Evolutionary conservation across 2,888 invertebrate genomes (phyloP).

Genomic region (Cryptophagus acutangulus): DNA sequence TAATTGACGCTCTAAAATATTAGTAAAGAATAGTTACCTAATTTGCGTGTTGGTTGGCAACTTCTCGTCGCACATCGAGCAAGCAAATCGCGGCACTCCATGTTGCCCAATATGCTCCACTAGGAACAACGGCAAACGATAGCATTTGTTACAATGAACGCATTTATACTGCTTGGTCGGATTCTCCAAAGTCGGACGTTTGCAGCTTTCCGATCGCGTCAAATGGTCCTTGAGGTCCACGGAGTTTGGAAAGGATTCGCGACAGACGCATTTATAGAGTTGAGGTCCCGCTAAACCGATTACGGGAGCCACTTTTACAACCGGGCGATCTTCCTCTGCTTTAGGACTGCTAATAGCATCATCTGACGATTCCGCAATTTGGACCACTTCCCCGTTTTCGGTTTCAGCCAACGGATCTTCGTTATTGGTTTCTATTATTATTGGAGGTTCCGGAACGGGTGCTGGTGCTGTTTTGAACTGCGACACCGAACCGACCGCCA

Average conservation of each 20-base stretch:
- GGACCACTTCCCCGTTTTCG: too few relatives aligned
- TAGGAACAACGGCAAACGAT: constrained; percentile 48
- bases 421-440: too few relatives aligned
- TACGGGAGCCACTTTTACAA: too few relatives aligned
- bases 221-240: constrained; percentile 46
- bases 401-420: too few relatives aligned
- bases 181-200: constrained; percentile 13
- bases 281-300: constrained; percentile 42
- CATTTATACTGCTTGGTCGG: constrained; percentile 46
- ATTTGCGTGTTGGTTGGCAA: constrained; percentile 35
- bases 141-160: constrained; percentile 50
- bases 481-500: too few relatives aligned
- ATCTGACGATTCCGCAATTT: too few relatives aligned
- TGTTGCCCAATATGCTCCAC: constrained; percentile 58
- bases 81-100: constrained; percentile 55
- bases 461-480: too few relatives aligned
- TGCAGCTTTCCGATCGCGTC: constrained; percentile 25
- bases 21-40: constrained; percentile 32
- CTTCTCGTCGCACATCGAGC: constrained; percentile 53
- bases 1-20: background rate
- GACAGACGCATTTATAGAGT: constrained; percentile 53
- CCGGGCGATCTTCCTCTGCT: too few relatives aligned
- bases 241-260: constrained; percentile 39
- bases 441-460: too few relatives aligned
- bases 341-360: too few relatives aligned